phyloP scores from a whole-genome alignment of 2,888 invertebrate genomes.

The Malthinus seriepunctatus region DNA sequence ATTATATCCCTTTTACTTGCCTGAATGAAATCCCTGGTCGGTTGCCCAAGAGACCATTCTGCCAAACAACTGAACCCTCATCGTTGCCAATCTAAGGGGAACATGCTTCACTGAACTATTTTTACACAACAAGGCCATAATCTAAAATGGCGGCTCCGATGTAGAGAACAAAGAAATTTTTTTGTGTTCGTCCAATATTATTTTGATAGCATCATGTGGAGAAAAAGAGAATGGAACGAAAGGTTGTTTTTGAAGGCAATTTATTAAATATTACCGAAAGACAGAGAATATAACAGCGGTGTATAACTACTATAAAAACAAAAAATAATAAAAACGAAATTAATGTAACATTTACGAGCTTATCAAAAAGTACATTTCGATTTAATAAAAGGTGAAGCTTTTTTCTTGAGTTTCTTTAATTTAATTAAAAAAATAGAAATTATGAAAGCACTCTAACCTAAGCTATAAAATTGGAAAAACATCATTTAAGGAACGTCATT shows the following conservation, averaged over 20 bases:
- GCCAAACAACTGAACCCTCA: conserved; percentile 44
- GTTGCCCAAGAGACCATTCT: conserved; percentile 44
- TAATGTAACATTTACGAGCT: conserved; percentile 14
- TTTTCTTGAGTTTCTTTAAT: no score
- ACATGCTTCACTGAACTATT: conserved; percentile 54
- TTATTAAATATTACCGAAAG: conserved; percentile 31
- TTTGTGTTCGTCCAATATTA: conserved; percentile 40
- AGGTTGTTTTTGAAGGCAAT: conserved; percentile 36
- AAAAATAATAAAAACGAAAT: conserved; percentile 8
- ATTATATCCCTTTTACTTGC: conserved; percentile 46
- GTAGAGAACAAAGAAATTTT: conserved; percentile 47
- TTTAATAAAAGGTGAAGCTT: no score
- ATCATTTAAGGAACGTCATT: no score
- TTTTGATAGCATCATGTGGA: conserved; percentile 34
- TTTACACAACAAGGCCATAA: conserved; percentile 52
- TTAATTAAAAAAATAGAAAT: no score
- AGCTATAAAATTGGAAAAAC: no score
- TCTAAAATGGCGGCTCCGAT: conserved; percentile 52
- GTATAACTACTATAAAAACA: background rate
- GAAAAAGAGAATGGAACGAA: conserved; percentile 33
- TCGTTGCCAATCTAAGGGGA: conserved; percentile 51
- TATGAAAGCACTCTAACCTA: no score
- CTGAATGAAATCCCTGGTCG: conserved; percentile 43
- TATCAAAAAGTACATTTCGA: background rate
- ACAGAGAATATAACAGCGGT: conserved; percentile 18